phyloP scores from a whole-genome alignment of 2,888 invertebrate genomes.

The Amiota communis region DNA sequence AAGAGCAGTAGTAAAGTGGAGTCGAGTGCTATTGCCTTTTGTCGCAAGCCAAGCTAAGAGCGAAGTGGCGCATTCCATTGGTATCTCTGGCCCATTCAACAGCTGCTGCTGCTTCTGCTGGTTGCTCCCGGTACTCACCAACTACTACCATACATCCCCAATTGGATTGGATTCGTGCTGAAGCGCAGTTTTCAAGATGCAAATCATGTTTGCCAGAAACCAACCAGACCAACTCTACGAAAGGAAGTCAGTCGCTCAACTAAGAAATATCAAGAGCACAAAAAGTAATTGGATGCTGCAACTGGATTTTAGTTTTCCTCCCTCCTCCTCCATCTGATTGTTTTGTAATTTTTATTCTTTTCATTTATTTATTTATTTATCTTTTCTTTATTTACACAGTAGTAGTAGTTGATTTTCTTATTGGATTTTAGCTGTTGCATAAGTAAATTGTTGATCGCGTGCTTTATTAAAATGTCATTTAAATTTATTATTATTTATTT shows the following conservation, averaged over 20 bases:
- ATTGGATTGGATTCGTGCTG: conserved; percentile 11
- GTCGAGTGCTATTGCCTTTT: conserved; percentile 1
- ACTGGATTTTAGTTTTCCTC: conserved; percentile 42
- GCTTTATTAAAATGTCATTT: conserved; percentile 26
- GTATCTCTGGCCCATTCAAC: conserved; percentile 18
- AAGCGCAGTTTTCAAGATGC: conserved; percentile 25
- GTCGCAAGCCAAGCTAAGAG: conserved; percentile 20
- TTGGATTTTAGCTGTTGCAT: too few relatives aligned
- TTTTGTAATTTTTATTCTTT: conserved; percentile 13
- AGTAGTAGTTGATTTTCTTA: too few relatives aligned
- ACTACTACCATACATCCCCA: not conserved
- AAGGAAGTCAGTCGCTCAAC: conserved; percentile 9
- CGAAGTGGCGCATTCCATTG: conserved; percentile 27
- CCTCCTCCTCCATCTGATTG: not conserved
- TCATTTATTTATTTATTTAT: conserved; percentile 26
- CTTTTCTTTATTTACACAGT: too few relatives aligned
- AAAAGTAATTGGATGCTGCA: conserved; percentile 60
- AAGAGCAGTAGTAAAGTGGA: not conserved
- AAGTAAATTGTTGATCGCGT: not conserved
- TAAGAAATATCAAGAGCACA: conserved; percentile 42
- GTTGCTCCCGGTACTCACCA: not conserved
- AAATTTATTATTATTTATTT: conserved; percentile 6
- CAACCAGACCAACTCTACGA: not conserved
- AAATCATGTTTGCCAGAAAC: conserved; percentile 18
- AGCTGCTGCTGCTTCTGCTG: conserved; percentile 5